Base-by-base conservation (phyloP, 2,113 vertebrate species). In the Alectura lathami region DNA sequence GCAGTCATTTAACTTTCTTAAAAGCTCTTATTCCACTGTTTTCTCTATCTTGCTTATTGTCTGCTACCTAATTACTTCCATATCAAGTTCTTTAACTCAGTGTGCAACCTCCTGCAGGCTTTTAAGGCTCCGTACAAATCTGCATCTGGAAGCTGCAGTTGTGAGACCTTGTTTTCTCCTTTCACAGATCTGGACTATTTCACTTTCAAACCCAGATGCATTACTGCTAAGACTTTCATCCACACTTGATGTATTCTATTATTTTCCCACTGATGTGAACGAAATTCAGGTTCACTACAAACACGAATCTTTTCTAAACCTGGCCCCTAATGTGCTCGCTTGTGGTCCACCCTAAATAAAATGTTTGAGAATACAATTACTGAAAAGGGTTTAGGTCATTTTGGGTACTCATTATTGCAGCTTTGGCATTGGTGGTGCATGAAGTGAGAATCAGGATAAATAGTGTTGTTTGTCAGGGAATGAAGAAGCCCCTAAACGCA, bases 51-150 rank as follows among this genome's bases (percentile, higher is more conserved):
- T 79, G 85, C 96, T 96, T 95, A 96, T 68, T 88, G 60, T 83
- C 96, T 96, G 95, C 95, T 95, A 88, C 93, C 89, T 98, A 98
- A 98, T 98, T 97, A 98, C 97, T 98, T 98, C 98, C 98, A 98
- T 98, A 98, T 97, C 95, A 96, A 82, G 91, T 94, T 97, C 94
- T 97, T 96, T 73, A 88, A 83, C 83, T 95, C 87, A 91, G 83
- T 40, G 40, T 32, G 11, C 50, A 43, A 62, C 45, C 43, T 96
- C 69, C 57, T 8, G 2, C 53, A 87, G 84, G 36, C 69, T 92
- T 89, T 84, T 50, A 59, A 36, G 73, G 34, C 59, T 60, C 63
- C 0, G 0, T 32, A 75, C 40, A 16, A n/a, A 30, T 54, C 66
- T 86, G 26, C 27, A 22, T 56, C 64, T 68, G 48, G 75, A 89